Conservation (phyloP, 2,113 vertebrate species). For the Grammomys surdaster region DNA sequence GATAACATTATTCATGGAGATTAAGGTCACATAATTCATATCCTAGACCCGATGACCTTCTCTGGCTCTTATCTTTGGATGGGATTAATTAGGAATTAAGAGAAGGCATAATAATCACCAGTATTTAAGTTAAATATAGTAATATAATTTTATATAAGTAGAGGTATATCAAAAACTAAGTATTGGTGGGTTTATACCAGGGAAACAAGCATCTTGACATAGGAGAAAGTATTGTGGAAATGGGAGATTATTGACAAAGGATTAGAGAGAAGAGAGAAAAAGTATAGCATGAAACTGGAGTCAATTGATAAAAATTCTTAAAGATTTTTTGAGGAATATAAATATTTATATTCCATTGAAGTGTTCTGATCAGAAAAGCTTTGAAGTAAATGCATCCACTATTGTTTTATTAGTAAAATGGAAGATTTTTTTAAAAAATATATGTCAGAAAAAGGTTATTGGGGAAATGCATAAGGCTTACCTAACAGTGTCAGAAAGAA, state of each 20-base stretch:
- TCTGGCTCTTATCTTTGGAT: not conserved
- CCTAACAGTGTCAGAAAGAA: not conserved
- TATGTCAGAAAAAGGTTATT: not conserved
- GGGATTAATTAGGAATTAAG: not conserved
- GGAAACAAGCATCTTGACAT: too few species aligned
- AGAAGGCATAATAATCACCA: not conserved
- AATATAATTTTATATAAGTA: not conserved
- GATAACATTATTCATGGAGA: not conserved
- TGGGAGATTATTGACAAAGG: not conserved
- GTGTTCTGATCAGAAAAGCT: not conserved
- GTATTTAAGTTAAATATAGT: not conserved
- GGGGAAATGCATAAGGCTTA: not conserved
- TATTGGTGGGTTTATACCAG: fast-evolving
- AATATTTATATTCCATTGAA: not conserved
- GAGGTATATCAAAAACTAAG: not conserved
- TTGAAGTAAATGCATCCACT: not conserved
- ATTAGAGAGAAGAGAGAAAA: not conserved
- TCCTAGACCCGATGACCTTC: not conserved
- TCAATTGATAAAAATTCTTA: not conserved
- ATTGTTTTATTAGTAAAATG: not conserved
- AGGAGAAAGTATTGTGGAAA: not conserved
- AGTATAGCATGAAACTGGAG: not conserved
- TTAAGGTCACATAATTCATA: not conserved
- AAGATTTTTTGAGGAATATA: not conserved
- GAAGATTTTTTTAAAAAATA: not conserved